Evolutionary conservation across 2,888 invertebrate genomes (phyloP).

Genomic region (Drosophila ezoana): DNA sequence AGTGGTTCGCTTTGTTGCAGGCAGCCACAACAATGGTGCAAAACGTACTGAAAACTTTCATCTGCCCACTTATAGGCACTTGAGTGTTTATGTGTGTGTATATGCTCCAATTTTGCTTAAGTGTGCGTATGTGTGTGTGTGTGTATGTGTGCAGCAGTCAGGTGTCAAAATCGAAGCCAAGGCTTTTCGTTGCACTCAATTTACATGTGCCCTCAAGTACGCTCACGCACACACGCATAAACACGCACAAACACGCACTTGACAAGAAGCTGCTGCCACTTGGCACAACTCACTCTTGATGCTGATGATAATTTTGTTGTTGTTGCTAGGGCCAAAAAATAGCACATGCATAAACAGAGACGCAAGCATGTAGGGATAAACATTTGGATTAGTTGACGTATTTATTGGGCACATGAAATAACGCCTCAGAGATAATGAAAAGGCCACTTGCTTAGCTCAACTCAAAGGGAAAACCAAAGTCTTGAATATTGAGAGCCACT

Average conservation of each 20-base stretch:
- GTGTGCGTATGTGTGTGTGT: conserved; percentile 3
- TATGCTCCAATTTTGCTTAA: conserved; percentile 38
- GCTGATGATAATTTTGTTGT: conserved; percentile 30
- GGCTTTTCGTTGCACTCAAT: conserved; percentile 49
- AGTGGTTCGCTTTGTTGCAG: conserved; percentile 28
- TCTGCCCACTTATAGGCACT: conserved; percentile 21
- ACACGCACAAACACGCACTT: conserved; percentile 15
- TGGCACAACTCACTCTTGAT: conserved; percentile 28
- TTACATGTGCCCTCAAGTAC: conserved; percentile 46
- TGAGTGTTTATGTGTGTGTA: conserved; percentile 2
- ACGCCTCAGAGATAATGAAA: conserved; percentile 1
- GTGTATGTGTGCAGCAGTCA: conserved; percentile 33
- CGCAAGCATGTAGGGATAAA: conserved; percentile 7
- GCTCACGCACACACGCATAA: conserved; percentile 15
- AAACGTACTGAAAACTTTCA: conserved; percentile 31
- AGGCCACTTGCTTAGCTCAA: conserved; percentile 6
- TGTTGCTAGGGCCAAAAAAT: conserved; percentile 26
- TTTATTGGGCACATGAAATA: conserved; percentile 6
- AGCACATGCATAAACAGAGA: background rate
- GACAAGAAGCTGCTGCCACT: conserved; percentile 31
- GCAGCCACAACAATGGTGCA: conserved; percentile 23
- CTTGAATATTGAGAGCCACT: background rate
- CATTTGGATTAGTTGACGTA: conserved; percentile 16
- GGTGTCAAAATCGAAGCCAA: conserved; percentile 58
- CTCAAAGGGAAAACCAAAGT: background rate